These are phyloP conservation scores for Grapholita molesta DNA, from an alignment of 1,140 invertebrate species.

Conservation along the genomic window DNA sequence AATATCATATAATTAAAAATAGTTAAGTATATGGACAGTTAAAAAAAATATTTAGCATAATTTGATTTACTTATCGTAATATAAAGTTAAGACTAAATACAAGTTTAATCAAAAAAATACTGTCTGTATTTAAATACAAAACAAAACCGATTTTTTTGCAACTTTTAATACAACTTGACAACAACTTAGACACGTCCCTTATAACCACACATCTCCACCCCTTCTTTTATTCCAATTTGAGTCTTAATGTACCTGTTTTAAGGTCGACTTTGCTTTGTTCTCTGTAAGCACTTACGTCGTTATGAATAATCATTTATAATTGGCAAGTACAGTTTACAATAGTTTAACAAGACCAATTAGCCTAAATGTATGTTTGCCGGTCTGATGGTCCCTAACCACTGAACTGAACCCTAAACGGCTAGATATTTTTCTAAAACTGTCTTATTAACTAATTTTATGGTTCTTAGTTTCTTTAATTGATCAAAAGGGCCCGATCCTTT, in stretches of 20 bases:
- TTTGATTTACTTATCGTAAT: too few relatives aligned
- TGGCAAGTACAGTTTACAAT: background rate
- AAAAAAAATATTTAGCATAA: too few relatives aligned
- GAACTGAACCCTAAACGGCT: constrained; percentile 28
- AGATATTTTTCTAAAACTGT: constrained; percentile 16
- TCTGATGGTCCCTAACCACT: constrained; percentile 38
- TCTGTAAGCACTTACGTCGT: background rate
- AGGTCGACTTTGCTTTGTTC: background rate
- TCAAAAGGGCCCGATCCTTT: background rate
- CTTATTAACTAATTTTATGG: constrained; percentile 52
- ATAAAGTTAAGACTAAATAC: too few relatives aligned
- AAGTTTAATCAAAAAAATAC: too few relatives aligned
- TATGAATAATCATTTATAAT: constrained; percentile 25
- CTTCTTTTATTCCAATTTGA: background rate
- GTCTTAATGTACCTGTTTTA: background rate
- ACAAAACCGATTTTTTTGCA: background rate
- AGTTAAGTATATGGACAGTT: too few relatives aligned
- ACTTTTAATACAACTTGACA: background rate
- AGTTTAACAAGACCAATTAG: constrained; percentile 30
- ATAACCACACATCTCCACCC: background rate
- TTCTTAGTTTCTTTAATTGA: constrained; percentile 28
- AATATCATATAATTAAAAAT: too few relatives aligned
- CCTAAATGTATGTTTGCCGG: constrained; percentile 36
- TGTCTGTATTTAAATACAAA: background rate
- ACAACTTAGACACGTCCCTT: background rate